Base-by-base conservation (phyloP, 1,140 invertebrate genomes). In the Zaprionus tsacasi region DNA sequence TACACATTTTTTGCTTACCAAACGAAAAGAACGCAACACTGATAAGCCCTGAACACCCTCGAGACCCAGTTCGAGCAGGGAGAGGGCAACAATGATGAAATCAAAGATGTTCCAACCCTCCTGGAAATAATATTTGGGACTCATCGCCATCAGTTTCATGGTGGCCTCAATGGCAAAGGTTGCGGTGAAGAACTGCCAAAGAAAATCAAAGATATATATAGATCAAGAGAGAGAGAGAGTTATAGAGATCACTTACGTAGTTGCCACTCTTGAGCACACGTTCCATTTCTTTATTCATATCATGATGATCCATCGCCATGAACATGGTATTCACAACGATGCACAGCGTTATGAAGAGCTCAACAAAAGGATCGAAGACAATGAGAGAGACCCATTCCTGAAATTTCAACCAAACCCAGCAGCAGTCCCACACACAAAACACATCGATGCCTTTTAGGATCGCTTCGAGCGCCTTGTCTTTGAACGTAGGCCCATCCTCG, bases 61-160 rank as follows among this genome's bases (percentile, higher is more conserved):
- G 52, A 99, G 94, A 74, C 96, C 96, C 82, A 99, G 94, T 93
- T 99, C 99, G 77, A 99, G 93, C 66, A 99, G 94, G 76, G 98
- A 99, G 73, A 99, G 95, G 36, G 97, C 96, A 81, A 99, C 98
- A 93, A 99, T 99, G 86, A 99, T 97, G 93, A 99, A 99, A 94
- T 99, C 98, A 93, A 99, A 99, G 82, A 99, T 98, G 93, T 99
- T 99, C 98, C 98, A 99, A 64, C 98, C 98, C 93, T 99, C 98
- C 95, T 98, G 97, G 94, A 99, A 99, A 93, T 99, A 99, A 93
- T 95, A 98, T 90, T 98, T 97, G 60, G 98, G 98, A 93, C 98
- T 99, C 96, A 99, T 98, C 5, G 98, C 98, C 89, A 99, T 96
- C 71, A 99, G 94, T 93, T 99, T 99, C 93, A 99, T 93, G 33